Evolutionary conservation across 2,113 vertebrate genomes (phyloP).

Genomic region (Clarias gariepinus): DNA sequence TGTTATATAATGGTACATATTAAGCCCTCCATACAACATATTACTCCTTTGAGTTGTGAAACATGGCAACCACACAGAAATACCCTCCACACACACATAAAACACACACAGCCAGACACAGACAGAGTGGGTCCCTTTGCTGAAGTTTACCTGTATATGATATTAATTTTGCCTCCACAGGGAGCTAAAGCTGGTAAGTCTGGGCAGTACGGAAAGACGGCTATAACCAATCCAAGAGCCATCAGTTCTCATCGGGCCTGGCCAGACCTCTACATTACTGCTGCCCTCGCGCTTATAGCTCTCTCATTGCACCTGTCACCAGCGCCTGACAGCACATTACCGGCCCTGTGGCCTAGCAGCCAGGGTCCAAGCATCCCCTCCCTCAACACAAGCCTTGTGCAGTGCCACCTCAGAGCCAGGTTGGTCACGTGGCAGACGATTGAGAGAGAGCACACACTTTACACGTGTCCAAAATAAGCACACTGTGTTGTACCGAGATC

Average conservation of each 20-base stretch:
- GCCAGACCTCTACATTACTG: slow-evolving; percentile 57
- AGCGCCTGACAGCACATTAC: slow-evolving; percentile 75
- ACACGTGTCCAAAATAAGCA: neutral
- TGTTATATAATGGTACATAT: neutral
- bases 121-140: slow-evolving; percentile 49
- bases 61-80: neutral
- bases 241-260: slow-evolving; percentile 85
- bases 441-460: neutral
- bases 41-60: neutral
- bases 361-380: slow-evolving; percentile 75
- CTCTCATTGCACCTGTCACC: slow-evolving; percentile 64
- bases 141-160: slow-evolving; percentile 36
- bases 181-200: slow-evolving; percentile 18
- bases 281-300: slow-evolving; percentile 44
- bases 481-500: neutral
- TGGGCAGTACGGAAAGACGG: slow-evolving; percentile 24
- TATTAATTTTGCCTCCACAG: slow-evolving; percentile 39
- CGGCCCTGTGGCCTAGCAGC: slow-evolving; percentile 70
- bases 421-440: slow-evolving; percentile 4
- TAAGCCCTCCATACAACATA: no score
- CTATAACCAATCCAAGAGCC: slow-evolving; percentile 80
- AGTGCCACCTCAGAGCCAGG: neutral
- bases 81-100: neutral
- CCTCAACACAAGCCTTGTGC: slow-evolving; percentile 48
- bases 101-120: slow-evolving; percentile 41